phyloP scores from a whole-genome alignment of 2,888 invertebrate species.

The Biston betularia region DNA sequence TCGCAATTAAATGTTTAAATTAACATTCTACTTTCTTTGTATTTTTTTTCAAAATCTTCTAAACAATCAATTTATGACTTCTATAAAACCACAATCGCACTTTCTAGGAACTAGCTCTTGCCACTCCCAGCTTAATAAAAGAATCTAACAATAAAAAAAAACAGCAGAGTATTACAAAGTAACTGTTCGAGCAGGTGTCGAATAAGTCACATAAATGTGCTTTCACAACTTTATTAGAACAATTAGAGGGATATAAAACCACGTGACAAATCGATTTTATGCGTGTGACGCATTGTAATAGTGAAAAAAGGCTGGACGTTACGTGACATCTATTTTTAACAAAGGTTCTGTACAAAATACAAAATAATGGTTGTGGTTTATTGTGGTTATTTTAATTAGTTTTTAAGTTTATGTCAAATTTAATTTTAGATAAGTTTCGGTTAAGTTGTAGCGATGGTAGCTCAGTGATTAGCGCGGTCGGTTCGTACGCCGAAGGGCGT shows the following conservation, averaged over 20 bases:
- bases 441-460: no score
- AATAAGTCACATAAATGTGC: constrained; percentile 43
- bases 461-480: no score
- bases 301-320: constrained; percentile 14
- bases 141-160: constrained; percentile 27
- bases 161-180: constrained; percentile 17
- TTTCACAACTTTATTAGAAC: constrained; percentile 50
- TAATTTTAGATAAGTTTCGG: no score
- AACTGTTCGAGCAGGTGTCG: constrained; percentile 34
- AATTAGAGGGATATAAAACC: constrained; percentile 47
- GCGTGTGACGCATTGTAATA: constrained; percentile 28
- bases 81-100: constrained; percentile 21
- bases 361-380: no score
- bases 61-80: constrained; percentile 24
- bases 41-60: constrained; percentile 18
- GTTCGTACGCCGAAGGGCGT: no score
- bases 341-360: constrained; percentile 7
- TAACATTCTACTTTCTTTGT: neutral
- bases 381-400: no score
- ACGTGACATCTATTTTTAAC: neutral
- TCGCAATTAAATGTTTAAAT: neutral
- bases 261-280: constrained; percentile 60
- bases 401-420: no score
- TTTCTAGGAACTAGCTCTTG: constrained; percentile 27
- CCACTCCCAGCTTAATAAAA: constrained; percentile 22